Percentiles rank a stretch among this genome's conserved stretches.
Evolutionary conservation across 2,888 invertebrate genomes (phyloP).

Genomic region (Cheilosia variabilis): DNA sequence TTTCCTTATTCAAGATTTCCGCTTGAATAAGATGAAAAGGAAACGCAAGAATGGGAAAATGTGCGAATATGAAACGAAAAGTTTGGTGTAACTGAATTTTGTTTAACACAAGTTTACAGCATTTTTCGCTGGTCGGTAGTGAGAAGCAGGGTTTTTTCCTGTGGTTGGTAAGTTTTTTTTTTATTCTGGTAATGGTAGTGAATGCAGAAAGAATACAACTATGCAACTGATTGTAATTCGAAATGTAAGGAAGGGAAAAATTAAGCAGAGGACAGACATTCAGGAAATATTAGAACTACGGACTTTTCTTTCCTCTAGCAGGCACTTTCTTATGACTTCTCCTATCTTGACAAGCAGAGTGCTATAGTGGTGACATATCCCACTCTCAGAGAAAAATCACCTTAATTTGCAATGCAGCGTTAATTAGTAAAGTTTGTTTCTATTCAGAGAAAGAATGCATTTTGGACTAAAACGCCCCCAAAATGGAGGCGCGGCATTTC

Average conservation of each 20-base stretch:
- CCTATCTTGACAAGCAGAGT: too few relatives aligned
- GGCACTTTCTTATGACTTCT: too few relatives aligned
- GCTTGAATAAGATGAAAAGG: slow-evolving; percentile 63
- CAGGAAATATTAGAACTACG: too few relatives aligned
- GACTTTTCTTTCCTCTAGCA: too few relatives aligned
- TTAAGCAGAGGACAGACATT: not conserved
- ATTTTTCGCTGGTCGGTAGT: not conserved
- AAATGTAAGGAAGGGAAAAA: not conserved
- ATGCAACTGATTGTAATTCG: slow-evolving; percentile 21
- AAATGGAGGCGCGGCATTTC: too few relatives aligned
- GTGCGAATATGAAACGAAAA: slow-evolving; percentile 36
- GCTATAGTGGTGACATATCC: too few relatives aligned
- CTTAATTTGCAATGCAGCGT: too few relatives aligned
- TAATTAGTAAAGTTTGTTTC: too few relatives aligned
- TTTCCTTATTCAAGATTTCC: slow-evolving; percentile 75
- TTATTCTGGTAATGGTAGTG: not conserved
- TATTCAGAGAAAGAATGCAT: too few relatives aligned
- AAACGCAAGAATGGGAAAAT: not conserved
- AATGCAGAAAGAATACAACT: slow-evolving; percentile 2
- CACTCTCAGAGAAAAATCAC: too few relatives aligned
- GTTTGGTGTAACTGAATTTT: slow-evolving; percentile 70
- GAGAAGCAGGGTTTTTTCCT: slow-evolving; percentile 17
- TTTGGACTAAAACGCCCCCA: too few relatives aligned
- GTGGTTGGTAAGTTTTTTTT: not conserved
- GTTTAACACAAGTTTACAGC: slow-evolving; percentile 52